Percentiles rank a stretch among this genome's conserved stretches.
Conservation (phyloP, 2,113 vertebrate genomes). For the Notechis scutatus region DNA sequence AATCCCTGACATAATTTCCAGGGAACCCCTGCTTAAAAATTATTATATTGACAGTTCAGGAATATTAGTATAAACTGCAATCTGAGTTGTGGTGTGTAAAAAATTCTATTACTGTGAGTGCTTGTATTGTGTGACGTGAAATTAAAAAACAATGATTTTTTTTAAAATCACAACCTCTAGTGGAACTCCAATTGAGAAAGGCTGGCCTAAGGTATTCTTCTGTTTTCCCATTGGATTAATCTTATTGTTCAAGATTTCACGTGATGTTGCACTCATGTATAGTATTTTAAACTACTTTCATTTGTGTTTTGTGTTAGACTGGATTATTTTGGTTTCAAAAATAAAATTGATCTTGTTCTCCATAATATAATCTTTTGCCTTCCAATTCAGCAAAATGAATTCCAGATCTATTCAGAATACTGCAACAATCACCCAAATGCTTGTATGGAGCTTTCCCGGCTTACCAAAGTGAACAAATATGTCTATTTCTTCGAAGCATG, state of each 20-base stretch:
- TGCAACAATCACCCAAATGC: slow-evolving; percentile 97
- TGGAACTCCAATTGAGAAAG: neutral
- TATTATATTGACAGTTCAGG: neutral
- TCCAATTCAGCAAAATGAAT: slow-evolving; percentile 85
- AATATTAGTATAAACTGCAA: neutral
- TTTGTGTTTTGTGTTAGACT: neutral
- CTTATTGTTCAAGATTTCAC: neutral
- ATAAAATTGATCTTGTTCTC: neutral
- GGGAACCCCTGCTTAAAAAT: neutral
- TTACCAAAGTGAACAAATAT: slow-evolving; percentile 91
- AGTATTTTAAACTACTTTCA: neutral
- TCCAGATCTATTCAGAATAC: slow-evolving; percentile 97
- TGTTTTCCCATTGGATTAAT: neutral
- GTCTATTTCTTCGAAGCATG: slow-evolving; percentile 97
- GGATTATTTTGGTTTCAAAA: neutral
- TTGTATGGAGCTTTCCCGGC: slow-evolving; percentile 86
- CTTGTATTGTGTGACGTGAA: neutral
- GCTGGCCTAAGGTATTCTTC: neutral
- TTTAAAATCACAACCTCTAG: neutral
- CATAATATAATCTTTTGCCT: neutral
- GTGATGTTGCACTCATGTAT: neutral
- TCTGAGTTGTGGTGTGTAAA: neutral
- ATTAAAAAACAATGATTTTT: neutral
- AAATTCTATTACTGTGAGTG: neutral
- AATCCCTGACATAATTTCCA: neutral